Percentiles rank a stretch among this genome's conserved stretches.
phyloP scores from a whole-genome alignment of 2,113 vertebrate genomes.

The Hipposideros armiger region DNA sequence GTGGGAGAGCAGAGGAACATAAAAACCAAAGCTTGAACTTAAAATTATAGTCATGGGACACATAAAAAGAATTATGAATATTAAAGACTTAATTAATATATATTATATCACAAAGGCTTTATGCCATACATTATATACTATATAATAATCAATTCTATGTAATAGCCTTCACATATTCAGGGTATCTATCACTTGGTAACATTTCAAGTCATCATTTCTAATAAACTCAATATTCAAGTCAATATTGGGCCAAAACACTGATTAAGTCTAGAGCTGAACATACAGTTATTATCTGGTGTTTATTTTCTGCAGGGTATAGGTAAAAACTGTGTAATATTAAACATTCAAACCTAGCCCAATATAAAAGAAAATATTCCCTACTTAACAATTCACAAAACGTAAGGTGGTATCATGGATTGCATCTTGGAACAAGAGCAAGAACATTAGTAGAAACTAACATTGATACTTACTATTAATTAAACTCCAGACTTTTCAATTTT shows the following conservation, averaged over 20 bases:
- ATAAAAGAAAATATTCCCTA: background rate
- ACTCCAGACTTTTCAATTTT: background rate
- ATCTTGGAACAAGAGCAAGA: background rate
- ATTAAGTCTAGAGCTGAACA: background rate
- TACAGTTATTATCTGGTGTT: background rate
- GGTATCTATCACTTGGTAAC: background rate
- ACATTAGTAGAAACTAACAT: background rate
- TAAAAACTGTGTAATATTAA: background rate
- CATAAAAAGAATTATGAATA: background rate
- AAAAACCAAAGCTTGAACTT: background rate
- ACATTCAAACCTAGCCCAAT: background rate
- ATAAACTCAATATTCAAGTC: background rate
- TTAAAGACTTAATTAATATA: background rate
- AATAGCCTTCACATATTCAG: background rate
- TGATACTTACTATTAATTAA: background rate
- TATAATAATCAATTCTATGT: background rate
- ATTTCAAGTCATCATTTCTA: background rate
- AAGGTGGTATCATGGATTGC: background rate
- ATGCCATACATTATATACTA: background rate
- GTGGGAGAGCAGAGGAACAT: background rate
- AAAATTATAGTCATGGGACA: background rate
- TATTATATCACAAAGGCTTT: background rate
- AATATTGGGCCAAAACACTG: background rate
- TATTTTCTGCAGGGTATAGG: background rate
- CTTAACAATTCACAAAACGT: background rate